Evolutionary conservation across 2,888 invertebrate species (phyloP).

Genomic region (Gari tellinella): DNA sequence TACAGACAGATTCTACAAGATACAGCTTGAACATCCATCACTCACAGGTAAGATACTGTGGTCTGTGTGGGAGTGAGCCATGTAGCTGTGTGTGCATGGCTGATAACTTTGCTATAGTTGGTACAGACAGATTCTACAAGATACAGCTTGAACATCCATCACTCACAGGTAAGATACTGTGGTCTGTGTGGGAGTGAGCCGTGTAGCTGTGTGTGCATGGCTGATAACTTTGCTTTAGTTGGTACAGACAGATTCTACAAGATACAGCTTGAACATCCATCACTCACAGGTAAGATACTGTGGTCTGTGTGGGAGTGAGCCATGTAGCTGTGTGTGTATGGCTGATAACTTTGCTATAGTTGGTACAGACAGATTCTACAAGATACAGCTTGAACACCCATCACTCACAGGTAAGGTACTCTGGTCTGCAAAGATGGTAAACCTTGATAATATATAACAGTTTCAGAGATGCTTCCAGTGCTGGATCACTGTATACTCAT

Average conservation of each 20-base stretch:
- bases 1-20: conserved; percentile 93
- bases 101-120: conserved; percentile 89
- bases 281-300: conserved; percentile 86
- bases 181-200: too few species aligned
- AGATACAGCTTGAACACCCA: conserved; percentile 91
- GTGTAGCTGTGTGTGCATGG: conserved; percentile 91
- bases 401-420: conserved; percentile 86
- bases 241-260: conserved; percentile 94
- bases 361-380: conserved; percentile 93
- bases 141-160: conserved; percentile 90
- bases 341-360: conserved; percentile 90
- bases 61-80: too few species aligned
- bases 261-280: conserved; percentile 90
- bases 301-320: too few species aligned
- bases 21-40: conserved; percentile 90
- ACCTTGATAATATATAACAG: too few species aligned
- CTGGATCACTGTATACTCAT: too few species aligned
- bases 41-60: conserved; percentile 86
- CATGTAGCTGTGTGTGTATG: conserved; percentile 91
- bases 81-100: conserved; percentile 92
- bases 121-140: conserved; percentile 93
- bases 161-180: conserved; percentile 86
- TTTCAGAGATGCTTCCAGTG: too few species aligned
- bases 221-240: conserved; percentile 89
- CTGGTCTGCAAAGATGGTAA: too few species aligned